Evolutionary conservation across 1,140 invertebrate genomes (phyloP).

Genomic region (Macrosteles quadrilineatus): DNA sequence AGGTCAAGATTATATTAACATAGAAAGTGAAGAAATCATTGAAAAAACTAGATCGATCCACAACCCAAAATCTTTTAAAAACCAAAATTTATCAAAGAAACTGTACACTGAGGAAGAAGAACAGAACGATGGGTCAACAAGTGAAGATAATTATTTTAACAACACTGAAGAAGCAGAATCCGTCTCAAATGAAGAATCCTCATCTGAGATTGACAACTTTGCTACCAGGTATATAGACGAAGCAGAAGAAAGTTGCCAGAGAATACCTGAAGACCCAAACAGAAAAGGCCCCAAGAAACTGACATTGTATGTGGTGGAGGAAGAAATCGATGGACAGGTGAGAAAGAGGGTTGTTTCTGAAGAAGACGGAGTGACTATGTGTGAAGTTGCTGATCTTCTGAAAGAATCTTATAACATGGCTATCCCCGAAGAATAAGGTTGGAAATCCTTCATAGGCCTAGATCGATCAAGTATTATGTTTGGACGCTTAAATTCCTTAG

Average conservation of each 20-base stretch:
- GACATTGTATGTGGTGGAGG: not conserved
- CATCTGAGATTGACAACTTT: not conserved
- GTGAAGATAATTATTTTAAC: not conserved
- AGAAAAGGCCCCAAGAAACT: not conserved
- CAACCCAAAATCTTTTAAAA: not conserved
- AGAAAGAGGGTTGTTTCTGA: not conserved
- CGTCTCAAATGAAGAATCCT: not conserved
- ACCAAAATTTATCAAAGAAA: not conserved
- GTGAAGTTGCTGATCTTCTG: conserved; percentile 9
- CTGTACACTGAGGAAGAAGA: not conserved
- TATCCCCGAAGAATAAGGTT: not conserved
- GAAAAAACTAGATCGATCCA: not conserved
- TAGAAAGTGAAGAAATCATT: conserved; percentile 12
- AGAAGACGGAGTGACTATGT: conserved; percentile 14
- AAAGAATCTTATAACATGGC: not conserved
- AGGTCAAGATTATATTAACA: not conserved
- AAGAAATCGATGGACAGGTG: not conserved
- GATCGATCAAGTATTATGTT: not conserved
- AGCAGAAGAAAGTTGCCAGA: not conserved
- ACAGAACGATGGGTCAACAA: not conserved
- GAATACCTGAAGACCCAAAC: not conserved
- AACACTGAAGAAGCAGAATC: not conserved
- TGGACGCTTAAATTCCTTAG: not conserved
- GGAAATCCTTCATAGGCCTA: no score
- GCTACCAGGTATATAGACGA: not conserved